Evolutionary conservation across 1,140 invertebrate genomes (phyloP).

Genomic region (Hycleus cichorii): DNA sequence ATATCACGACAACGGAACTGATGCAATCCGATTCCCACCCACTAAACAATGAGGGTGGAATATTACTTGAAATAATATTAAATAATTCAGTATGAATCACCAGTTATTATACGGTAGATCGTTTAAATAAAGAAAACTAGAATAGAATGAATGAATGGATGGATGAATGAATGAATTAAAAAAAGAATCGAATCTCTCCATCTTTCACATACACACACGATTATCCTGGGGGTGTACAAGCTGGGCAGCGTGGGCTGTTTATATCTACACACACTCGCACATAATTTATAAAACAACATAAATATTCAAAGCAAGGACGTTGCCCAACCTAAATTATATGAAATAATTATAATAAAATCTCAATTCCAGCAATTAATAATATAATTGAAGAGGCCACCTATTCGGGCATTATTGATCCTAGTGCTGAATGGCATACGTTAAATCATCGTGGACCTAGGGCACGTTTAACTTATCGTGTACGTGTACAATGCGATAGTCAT

Average conservation of each 20-base stretch:
- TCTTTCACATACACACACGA: background rate
- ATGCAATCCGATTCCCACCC: too few relatives aligned
- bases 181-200: too few relatives aligned
- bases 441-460: conserved; percentile 68
- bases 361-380: conserved; percentile 51
- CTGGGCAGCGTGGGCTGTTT: conserved; percentile 5
- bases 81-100: too few relatives aligned
- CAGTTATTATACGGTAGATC: too few relatives aligned
- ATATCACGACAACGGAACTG: too few relatives aligned
- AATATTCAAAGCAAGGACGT: conserved; percentile 7
- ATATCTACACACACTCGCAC: background rate
- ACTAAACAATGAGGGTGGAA: too few relatives aligned
- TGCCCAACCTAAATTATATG: background rate
- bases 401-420: conserved; percentile 82
- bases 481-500: conserved; percentile 82
- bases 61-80: too few relatives aligned
- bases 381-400: conserved; percentile 84
- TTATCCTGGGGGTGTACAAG: conserved; percentile 5
- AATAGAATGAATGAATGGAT: background rate
- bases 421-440: conserved; percentile 83
- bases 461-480: conserved; percentile 76
- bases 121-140: background rate
- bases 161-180: background rate
- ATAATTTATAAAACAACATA: too few relatives aligned
- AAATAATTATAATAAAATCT: too few relatives aligned